These are phyloP conservation scores for Vanessa tameamea DNA, from an alignment of 1,140 invertebrate genomes.

Conservation along the genomic window DNA sequence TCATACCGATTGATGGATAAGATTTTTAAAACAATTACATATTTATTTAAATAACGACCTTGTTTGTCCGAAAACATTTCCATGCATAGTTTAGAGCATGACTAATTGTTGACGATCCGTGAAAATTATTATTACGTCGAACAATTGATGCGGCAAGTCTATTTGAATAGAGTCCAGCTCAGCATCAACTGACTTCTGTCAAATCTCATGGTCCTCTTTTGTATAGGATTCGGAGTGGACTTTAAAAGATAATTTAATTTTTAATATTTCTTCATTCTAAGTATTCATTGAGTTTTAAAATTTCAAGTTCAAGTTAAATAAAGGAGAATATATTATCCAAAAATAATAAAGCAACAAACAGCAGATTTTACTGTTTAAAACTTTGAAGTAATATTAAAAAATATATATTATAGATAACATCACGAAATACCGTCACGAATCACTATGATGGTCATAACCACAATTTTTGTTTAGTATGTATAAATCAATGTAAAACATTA, in stretches of 20 bases:
- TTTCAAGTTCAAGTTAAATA: no score
- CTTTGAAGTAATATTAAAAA: no score
- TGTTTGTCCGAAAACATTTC: slow-evolving; percentile 57
- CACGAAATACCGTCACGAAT: no score
- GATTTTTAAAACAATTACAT: slow-evolving; percentile 9
- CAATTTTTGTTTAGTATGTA: not conserved
- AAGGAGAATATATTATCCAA: no score
- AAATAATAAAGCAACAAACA: no score
- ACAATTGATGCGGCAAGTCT: slow-evolving; percentile 57
- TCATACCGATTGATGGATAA: not conserved
- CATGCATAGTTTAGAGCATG: slow-evolving; percentile 50
- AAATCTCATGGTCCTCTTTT: not conserved
- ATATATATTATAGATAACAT: no score
- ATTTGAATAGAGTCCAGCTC: slow-evolving; percentile 47
- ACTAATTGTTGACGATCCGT: slow-evolving; percentile 66
- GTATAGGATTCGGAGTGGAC: no score
- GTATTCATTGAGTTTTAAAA: no score
- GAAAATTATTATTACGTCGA: slow-evolving; percentile 62
- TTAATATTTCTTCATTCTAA: no score
- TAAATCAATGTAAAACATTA: not conserved
- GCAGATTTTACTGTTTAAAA: no score
- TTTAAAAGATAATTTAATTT: no score
- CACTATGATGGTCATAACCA: no score
- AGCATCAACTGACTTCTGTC: not conserved
- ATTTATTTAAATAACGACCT: slow-evolving; percentile 50